A percentile compares a stretch with the other conserved stretches of the same genome.
These are phyloP conservation scores for Calameuta filiformis DNA, from an alignment of 2,888 invertebrate genomes.

Conservation along the genomic window DNA sequence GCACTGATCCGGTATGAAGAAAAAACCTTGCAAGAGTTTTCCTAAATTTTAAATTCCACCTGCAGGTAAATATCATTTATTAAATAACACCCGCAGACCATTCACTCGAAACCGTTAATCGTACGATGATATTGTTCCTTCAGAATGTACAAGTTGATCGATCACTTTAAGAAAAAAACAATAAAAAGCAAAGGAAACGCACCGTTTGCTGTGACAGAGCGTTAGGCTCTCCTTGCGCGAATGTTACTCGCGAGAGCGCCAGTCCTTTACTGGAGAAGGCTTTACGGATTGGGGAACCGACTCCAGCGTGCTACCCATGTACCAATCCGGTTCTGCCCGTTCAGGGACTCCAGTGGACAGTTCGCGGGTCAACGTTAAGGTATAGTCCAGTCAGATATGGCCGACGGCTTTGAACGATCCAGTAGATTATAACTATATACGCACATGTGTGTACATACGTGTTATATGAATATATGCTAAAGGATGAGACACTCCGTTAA, in stretches of 20 bases:
- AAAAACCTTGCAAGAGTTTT: neutral
- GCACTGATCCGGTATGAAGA: neutral
- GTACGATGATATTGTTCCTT: neutral
- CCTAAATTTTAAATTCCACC: neutral
- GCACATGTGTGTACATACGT: neutral
- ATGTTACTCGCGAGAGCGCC: slow-evolving; percentile 4
- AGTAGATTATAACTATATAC: neutral
- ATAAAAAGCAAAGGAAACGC: neutral
- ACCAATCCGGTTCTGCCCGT: slow-evolving; percentile 34
- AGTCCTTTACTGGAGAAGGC: neutral
- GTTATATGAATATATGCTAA: neutral
- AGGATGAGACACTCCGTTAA: neutral
- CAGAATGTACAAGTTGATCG: neutral
- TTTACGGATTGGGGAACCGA: slow-evolving; percentile 20
- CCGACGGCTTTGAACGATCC: neutral
- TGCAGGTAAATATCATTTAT: neutral
- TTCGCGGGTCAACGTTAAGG: slow-evolving; percentile 26
- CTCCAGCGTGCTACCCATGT: slow-evolving; percentile 26
- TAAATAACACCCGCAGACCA: neutral
- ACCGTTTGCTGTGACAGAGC: neutral
- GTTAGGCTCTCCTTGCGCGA: neutral
- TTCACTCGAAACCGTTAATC: neutral
- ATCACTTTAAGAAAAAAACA: neutral
- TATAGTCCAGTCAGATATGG: slow-evolving; percentile 5
- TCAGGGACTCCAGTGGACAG: slow-evolving; percentile 34